These are phyloP conservation scores for Sebastes schlegelii DNA, from an alignment of 2,113 vertebrate genomes.

Conservation along the genomic window DNA sequence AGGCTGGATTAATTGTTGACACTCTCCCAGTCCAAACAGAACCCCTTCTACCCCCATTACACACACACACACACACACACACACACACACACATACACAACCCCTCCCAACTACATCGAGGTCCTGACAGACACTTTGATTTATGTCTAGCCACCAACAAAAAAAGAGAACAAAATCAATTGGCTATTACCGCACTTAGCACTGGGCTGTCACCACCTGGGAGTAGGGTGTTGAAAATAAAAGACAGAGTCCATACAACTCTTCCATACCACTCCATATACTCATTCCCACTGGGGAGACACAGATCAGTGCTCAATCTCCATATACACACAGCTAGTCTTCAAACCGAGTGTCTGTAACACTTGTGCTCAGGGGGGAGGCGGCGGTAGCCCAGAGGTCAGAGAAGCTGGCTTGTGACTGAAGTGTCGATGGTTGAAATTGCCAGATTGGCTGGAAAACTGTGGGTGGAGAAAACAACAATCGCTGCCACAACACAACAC, in stretches of 20 bases:
- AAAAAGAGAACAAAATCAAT: constrained; percentile 97
- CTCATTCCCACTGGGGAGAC: constrained; percentile 68
- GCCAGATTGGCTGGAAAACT: constrained; percentile 54
- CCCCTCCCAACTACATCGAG: constrained; percentile 61
- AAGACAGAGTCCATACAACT: constrained; percentile 86
- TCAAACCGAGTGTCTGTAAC: constrained; percentile 58
- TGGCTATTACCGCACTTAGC: constrained; percentile 98
- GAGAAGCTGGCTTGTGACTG: constrained; percentile 54
- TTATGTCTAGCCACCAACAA: constrained; percentile 96
- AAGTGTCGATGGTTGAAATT: constrained; percentile 60
- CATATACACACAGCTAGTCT: constrained; percentile 72
- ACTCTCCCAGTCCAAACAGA: constrained; percentile 89
- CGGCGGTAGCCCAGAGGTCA: constrained; percentile 62
- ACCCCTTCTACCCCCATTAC: constrained; percentile 77
- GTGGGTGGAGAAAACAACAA: constrained; percentile 38
- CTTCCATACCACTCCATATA: constrained; percentile 78
- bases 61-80: constrained; percentile 45
- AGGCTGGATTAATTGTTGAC: constrained; percentile 94
- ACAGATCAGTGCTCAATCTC: constrained; percentile 78
- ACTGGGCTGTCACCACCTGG: constrained; percentile 92
- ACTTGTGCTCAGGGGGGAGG: constrained; percentile 52
- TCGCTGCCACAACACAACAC: constrained; percentile 11
- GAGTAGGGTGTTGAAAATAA: constrained; percentile 91
- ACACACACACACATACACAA: constrained; percentile 16
- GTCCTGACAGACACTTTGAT: constrained; percentile 94